Conservation (phyloP, 2,113 vertebrate species). For the Pangasianodon gigas region DNA sequence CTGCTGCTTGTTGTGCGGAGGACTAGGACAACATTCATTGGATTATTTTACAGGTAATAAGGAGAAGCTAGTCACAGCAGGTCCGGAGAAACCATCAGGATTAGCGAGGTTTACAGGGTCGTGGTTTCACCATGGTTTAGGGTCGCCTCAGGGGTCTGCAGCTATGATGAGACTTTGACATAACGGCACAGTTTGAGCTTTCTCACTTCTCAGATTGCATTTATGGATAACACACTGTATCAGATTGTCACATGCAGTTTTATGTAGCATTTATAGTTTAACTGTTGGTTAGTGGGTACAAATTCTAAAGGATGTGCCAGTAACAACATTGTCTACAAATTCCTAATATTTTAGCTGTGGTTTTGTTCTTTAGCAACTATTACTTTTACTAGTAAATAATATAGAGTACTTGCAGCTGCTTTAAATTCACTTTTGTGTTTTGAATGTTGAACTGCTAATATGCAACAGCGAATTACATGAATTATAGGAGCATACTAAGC, state of each 20-base stretch:
- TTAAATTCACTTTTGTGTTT: background rate
- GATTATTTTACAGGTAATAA: conserved; percentile 76
- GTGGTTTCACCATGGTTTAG: conserved; percentile 25
- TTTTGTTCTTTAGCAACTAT: background rate
- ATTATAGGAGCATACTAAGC: conserved; percentile 17
- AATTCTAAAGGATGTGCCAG: background rate
- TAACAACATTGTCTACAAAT: background rate
- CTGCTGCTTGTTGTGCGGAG: conserved; percentile 68
- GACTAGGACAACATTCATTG: conserved; percentile 65
- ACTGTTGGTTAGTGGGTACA: background rate
- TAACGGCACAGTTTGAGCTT: background rate
- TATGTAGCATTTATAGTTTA: conserved; percentile 16
- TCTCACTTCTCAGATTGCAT: conserved; percentile 10
- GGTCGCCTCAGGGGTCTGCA: conserved; percentile 13
- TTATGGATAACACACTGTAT: conserved; percentile 28
- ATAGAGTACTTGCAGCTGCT: background rate
- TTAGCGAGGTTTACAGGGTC: conserved; percentile 63
- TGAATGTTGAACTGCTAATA: conserved; percentile 6
- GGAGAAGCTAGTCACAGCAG: conserved; percentile 64
- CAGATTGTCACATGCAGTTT: conserved; percentile 28
- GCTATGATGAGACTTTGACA: conserved; percentile 23
- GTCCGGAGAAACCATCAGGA: conserved; percentile 68
- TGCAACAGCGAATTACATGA: conserved; percentile 5
- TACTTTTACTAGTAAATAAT: background rate
- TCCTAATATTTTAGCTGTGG: background rate